A percentile compares a stretch with the other conserved stretches of the same genome.
phyloP scores from a whole-genome alignment of 1,140 invertebrate genomes.

The Luehdorfia chinensis region DNA sequence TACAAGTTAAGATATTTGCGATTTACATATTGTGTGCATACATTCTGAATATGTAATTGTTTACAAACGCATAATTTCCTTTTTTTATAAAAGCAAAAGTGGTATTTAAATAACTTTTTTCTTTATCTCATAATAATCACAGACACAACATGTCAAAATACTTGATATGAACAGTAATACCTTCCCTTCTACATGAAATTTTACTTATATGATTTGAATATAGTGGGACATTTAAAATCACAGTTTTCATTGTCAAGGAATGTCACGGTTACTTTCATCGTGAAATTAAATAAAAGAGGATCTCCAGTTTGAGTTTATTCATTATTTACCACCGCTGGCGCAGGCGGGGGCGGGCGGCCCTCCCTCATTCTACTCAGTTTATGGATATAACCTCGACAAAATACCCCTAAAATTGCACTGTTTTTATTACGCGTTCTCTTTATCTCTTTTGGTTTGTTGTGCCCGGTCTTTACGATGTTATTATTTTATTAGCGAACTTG shows the following conservation, averaged over 20 bases:
- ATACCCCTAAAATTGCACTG: constrained; percentile 76
- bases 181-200: no score
- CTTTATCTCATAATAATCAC: no score
- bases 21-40: no score
- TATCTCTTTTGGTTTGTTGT: constrained; percentile 74
- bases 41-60: no score
- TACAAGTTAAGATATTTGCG: no score
- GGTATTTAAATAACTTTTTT: no score
- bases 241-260: constrained; percentile 53
- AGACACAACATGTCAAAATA: no score
- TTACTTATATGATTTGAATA: no score
- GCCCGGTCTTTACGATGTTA: constrained; percentile 64
- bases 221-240: no score
- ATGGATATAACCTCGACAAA: constrained; percentile 77
- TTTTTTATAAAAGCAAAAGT: no score
- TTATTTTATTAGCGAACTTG: constrained; percentile 68
- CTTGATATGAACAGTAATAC: no score
- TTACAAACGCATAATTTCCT: no score
- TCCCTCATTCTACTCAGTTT: constrained; percentile 59
- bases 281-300: constrained; percentile 65
- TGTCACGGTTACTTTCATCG: constrained; percentile 66
- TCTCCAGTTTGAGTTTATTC: constrained; percentile 69
- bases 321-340: constrained; percentile 59
- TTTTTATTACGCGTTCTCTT: constrained; percentile 74
- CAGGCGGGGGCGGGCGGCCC: constrained; percentile 29